These are phyloP conservation scores for Heloderma charlesbogerti DNA, from an alignment of 2,113 vertebrate species.

Conservation along the genomic window DNA sequence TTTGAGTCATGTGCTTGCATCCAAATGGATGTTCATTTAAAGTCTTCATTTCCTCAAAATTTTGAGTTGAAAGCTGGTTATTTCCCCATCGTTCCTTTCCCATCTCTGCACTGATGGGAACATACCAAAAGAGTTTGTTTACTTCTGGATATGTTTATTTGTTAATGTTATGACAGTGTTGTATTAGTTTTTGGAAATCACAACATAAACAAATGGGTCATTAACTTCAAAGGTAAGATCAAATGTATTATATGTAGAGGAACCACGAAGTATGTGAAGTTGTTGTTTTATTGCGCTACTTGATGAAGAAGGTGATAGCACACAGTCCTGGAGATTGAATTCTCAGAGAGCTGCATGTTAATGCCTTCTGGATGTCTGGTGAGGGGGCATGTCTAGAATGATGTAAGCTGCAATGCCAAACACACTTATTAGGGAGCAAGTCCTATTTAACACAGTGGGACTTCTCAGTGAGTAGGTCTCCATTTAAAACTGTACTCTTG, in stretches of 20 bases:
- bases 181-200: conserved; percentile 27
- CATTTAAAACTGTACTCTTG: neutral
- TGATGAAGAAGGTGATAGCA: neutral
- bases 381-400: too few relatives aligned
- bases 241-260: neutral
- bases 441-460: neutral
- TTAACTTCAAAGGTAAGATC: neutral
- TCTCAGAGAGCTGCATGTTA: neutral
- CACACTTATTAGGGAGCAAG: neutral
- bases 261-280: neutral
- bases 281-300: neutral
- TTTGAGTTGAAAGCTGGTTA: conserved; percentile 13
- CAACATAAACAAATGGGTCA: neutral
- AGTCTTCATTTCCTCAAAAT: neutral
- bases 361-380: neutral
- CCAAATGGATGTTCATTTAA: too few relatives aligned
- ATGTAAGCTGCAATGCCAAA: neutral
- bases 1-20: too few relatives aligned
- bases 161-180: conserved; percentile 59
- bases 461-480: neutral
- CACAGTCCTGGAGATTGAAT: neutral
- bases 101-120: conserved; percentile 47
- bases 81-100: conserved; percentile 58
- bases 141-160: conserved; percentile 72
- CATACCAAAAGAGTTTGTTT: conserved; percentile 58